Percentiles rank a stretch among this genome's conserved stretches.
Evolutionary conservation across 2,888 invertebrate species (phyloP).

Genomic region (Coleophora deauratella): DNA sequence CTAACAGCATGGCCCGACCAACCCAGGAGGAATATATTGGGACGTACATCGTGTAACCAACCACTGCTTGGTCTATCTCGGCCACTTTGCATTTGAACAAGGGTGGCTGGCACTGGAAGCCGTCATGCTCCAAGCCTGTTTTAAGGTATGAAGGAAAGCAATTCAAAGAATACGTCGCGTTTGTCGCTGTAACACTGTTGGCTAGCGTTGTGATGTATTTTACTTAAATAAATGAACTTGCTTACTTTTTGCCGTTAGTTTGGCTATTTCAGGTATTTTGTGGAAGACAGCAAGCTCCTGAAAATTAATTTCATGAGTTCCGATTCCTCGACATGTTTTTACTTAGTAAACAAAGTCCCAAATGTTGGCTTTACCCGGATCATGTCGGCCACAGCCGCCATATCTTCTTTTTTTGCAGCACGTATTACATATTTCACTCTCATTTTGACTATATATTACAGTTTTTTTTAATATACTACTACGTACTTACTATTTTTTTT

Average conservation of each 20-base stretch:
- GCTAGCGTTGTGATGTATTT: too few relatives aligned
- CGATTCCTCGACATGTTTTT: too few relatives aligned
- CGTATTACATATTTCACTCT: constrained; percentile 33
- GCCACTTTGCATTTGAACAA: constrained; percentile 83
- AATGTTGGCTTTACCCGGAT: constrained; percentile 66
- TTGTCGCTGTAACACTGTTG: too few relatives aligned
- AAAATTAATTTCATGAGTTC: constrained; percentile 17
- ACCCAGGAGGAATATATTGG: constrained; percentile 90
- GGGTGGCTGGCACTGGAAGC: constrained; percentile 77
- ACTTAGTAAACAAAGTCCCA: too few relatives aligned
- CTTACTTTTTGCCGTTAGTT: constrained; percentile 75
- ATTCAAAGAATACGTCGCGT: neutral
- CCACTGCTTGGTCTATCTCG: constrained; percentile 40
- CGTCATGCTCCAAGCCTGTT: constrained; percentile 79
- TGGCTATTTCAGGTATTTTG: constrained; percentile 81
- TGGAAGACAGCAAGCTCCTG: constrained; percentile 87
- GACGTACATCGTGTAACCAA: constrained; percentile 88
- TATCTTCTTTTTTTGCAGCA: constrained; percentile 65
- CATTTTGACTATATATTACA: too few relatives aligned
- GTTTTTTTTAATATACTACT: too few relatives aligned
- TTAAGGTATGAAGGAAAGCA: too few relatives aligned
- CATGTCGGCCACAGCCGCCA: constrained; percentile 67
- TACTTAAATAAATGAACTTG: too few relatives aligned
- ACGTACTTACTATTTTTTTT: too few relatives aligned
- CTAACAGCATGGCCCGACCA: constrained; percentile 85